Conservation (phyloP, 2,888 invertebrate genomes). For the Chrysopilus asiliformis region DNA sequence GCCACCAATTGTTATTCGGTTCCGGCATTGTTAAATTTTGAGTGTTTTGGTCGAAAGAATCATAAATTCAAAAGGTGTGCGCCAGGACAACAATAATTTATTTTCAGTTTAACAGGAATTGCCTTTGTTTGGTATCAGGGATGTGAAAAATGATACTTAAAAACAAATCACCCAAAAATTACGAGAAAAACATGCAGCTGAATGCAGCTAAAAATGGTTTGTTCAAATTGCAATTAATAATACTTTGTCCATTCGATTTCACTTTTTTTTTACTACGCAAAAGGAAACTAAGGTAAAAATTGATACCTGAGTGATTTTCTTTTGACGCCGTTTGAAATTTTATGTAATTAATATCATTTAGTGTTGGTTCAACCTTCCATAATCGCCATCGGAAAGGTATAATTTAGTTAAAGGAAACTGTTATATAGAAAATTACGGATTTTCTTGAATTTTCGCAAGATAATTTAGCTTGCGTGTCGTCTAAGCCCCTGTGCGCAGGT, state of each 20-base stretch:
- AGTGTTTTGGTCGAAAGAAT: too few relatives aligned
- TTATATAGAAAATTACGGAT: not conserved
- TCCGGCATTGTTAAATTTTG: too few relatives aligned
- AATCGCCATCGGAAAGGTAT: not conserved
- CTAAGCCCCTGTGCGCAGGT: slow-evolving; percentile 11
- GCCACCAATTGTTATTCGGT: too few relatives aligned
- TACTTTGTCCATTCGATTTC: not conserved
- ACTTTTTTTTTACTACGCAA: not conserved
- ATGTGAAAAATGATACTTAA: too few relatives aligned
- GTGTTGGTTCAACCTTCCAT: slow-evolving; percentile 2
- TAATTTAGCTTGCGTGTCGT: slow-evolving; percentile 13
- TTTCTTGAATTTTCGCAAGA: slow-evolving; percentile 4
- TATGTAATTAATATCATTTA: slow-evolving; percentile 3
- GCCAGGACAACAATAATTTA: too few relatives aligned
- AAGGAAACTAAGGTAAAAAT: too few relatives aligned
- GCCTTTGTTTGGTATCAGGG: too few relatives aligned
- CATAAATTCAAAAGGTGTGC: too few relatives aligned
- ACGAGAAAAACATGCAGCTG: slow-evolving; percentile 3
- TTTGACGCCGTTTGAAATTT: not conserved
- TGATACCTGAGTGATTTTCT: too few relatives aligned
- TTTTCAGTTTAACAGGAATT: too few relatives aligned
- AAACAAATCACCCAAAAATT: too few relatives aligned
- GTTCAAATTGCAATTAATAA: slow-evolving; percentile 7
- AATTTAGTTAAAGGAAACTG: not conserved
- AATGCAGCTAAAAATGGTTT: slow-evolving; percentile 1